Percentiles rank a stretch among this genome's conserved stretches.
These are phyloP conservation scores for Merops nubicus DNA, from an alignment of 2,113 vertebrate genomes.

Conservation along the genomic window DNA sequence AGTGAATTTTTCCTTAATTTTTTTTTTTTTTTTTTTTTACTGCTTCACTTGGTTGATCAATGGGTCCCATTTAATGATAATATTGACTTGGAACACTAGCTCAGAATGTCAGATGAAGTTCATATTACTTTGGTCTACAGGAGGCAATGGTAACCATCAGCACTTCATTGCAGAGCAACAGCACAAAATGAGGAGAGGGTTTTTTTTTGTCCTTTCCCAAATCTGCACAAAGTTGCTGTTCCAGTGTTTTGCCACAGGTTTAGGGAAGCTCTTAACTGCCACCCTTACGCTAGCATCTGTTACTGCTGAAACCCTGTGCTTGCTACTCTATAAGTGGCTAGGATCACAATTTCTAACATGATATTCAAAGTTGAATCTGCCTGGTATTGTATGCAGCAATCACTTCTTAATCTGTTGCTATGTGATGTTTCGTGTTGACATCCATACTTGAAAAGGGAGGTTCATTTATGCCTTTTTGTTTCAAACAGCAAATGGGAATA, in stretches of 20 bases:
- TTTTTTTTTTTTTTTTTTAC: constrained; percentile 59
- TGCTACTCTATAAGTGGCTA: neutral
- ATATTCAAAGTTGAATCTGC: neutral
- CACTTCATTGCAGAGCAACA: neutral
- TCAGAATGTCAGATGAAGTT: constrained; percentile 66
- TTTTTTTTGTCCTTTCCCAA: neutral
- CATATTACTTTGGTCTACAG: neutral
- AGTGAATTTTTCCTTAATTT: constrained; percentile 53
- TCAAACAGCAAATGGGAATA: neutral
- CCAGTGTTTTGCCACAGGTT: neutral
- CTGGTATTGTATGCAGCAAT: neutral
- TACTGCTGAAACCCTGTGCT: neutral
- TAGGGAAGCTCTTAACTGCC: neutral
- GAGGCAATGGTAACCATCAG: neutral
- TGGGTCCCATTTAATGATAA: constrained; percentile 66
- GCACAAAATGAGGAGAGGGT: neutral
- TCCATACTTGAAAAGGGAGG: neutral
- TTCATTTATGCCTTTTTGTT: neutral
- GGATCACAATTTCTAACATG: neutral
- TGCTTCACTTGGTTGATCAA: constrained; percentile 71
- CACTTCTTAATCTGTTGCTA: neutral
- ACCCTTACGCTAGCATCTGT: neutral
- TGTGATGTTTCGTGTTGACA: neutral
- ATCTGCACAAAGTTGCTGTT: neutral
- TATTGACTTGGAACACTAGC: constrained; percentile 65